Base-by-base conservation (phyloP, 1,140 invertebrate genomes). In the Diuraphis noxia region DNA sequence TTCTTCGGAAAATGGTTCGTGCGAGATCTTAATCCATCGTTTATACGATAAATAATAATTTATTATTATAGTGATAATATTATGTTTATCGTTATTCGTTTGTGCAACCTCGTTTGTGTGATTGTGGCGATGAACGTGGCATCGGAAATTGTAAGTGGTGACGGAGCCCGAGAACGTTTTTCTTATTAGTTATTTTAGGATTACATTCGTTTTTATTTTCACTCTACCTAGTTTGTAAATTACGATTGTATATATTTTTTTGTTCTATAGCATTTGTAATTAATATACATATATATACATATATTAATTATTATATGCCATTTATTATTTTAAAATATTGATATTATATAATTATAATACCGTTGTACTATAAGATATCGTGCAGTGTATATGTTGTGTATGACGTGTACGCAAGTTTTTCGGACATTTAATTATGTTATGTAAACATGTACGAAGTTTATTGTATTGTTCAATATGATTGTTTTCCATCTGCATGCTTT, bases 201-300 rank as follows among this genome's bases (percentile, higher is more conserved):
- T 52, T 72, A 13, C 63, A 63, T 63, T 88, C 40, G 49, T 88
- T 88, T 88, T 88, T 88, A 63, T 40, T 88, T 63, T 63, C 30
- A 88, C 52, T 63, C 43, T 86, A 49, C 38, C 43, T 87, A 87
- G 49, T 88, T 56, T 88, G 86, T 88, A 56, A 88, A 88, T 63
- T 88, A 63, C 34, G 25, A 86, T 86, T 88, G 86, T 88, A 88
- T 88, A 88, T 52, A 34, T 88, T 52, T 88, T 72, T 72, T 72
- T n/a, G 56, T 72, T 88, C n/a, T n/a, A n/a, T 52, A 88, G 25
- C 86, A 88, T 88, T 88, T 88, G 86, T 88, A 88, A 88, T 63
- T 46, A 46, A 85, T 34, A 43, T 25, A 23, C 38, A 79, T 34
- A 36, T 36, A 17, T 38, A 79, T 21, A 79, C 8, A 85, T 41